Evolutionary conservation across 64 coral and sea anemone genomes (phyloP).

Genomic region (Pocillopora verrucosa): DNA sequence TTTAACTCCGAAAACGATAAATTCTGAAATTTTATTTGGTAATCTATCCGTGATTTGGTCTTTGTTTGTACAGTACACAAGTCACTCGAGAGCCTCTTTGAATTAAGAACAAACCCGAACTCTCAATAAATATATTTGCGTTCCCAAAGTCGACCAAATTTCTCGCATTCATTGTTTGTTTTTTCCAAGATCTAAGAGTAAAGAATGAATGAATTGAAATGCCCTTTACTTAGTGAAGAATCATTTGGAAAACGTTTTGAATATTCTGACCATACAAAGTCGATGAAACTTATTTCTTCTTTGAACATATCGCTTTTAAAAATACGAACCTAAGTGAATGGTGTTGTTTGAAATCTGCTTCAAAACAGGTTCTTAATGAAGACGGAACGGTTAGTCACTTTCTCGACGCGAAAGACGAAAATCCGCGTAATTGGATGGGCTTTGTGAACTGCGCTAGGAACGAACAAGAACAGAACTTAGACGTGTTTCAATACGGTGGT

Average conservation of each 20-base stretch:
- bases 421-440: slow-evolving; percentile 97
- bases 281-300: neutral
- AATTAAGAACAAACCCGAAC: neutral
- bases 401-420: slow-evolving; percentile 97
- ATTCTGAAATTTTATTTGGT: slow-evolving; percentile 11
- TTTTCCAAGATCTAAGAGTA: neutral
- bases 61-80: slow-evolving; percentile 39
- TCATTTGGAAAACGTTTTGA: neutral
- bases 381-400: slow-evolving; percentile 94
- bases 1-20: neutral
- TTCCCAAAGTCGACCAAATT: neutral
- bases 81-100: slow-evolving; percentile 42
- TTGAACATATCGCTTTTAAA: neutral
- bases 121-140: neutral
- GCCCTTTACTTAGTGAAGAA: neutral
- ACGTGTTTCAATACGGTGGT: slow-evolving; percentile 90
- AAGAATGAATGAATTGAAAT: neutral
- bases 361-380: slow-evolving; percentile 83
- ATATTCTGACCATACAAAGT: neutral
- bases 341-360: neutral
- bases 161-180: neutral
- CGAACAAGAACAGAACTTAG: slow-evolving; percentile 98
- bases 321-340: too few species aligned
- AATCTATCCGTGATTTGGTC: slow-evolving; percentile 9
- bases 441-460: slow-evolving; percentile 99